Conservation (phyloP, 2,113 vertebrate species). For the Vulpes vulpes region DNA sequence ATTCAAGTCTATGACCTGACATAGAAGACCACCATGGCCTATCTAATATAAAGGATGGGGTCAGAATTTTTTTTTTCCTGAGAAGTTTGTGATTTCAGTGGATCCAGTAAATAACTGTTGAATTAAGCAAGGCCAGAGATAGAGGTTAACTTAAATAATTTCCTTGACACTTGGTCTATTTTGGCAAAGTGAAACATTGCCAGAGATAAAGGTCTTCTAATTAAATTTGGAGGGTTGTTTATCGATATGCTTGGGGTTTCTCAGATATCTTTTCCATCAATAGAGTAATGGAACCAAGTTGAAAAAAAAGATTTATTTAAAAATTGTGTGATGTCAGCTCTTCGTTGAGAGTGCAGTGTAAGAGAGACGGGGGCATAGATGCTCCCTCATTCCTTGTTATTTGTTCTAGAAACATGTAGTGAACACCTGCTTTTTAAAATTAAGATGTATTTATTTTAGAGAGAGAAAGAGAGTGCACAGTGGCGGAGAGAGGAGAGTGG, state of each 20-base stretch:
- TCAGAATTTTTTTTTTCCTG: background rate
- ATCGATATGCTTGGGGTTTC: background rate
- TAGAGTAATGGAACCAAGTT: background rate
- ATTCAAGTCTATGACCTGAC: background rate
- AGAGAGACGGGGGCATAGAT: background rate
- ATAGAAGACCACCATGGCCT: background rate
- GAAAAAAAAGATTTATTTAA: background rate
- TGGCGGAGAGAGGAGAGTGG: background rate
- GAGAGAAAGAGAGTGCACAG: background rate
- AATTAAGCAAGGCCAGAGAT: background rate
- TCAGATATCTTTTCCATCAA: background rate
- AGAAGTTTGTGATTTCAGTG: background rate
- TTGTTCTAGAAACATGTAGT: background rate
- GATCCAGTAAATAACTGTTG: background rate
- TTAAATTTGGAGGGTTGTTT: background rate
- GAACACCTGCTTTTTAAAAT: fast-evolving
- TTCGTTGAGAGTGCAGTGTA: background rate
- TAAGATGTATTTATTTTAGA: background rate
- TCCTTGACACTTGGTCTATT: background rate
- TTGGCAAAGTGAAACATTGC: background rate
- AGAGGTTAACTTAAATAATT: no score
- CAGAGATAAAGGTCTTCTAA: background rate
- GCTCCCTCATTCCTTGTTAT: background rate
- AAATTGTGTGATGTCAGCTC: background rate
- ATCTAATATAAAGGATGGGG: fast-evolving